Evolutionary conservation across 2,888 invertebrate species (phyloP), one percentile per base, ranked within the genome.

Genomic region (Athalia circularis): DNA sequence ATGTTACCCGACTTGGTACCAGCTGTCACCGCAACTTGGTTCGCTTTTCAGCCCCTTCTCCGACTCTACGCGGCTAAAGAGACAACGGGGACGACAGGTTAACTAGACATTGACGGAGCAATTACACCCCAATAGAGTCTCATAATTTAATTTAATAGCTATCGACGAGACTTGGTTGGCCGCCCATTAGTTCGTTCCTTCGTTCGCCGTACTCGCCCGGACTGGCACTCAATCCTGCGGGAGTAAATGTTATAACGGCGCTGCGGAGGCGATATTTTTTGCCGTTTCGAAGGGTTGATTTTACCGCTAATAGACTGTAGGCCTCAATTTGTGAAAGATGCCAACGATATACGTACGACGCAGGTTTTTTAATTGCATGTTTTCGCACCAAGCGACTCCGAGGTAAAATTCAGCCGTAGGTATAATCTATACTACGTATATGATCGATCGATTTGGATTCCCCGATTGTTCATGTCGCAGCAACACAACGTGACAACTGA

Each of bases 31-130:
- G 83, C 79, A 82, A 80, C 82, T 80, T 80, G 81, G 81, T 74
- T 78, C 43, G 11, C 57, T 61, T 9, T 76, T 65, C 15, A 13
- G 9, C 45, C 3, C 9, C n/a, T n/a, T 9, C 5, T 52, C 54
- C 54, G 43, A 9, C 29, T 54, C 8, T 68, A 29, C 43, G 65
- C 75, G 65, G 47, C 72, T 59, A 65, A 72, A 79, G 75, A 15
- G 75, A 62, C 75, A 75, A 64, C 11, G 80, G 64, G 77, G 80
- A 81, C 75, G 82, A 82, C 83, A 81, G 84, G 84, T 85, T 87
- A 88, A 88, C 87, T 86, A 88, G 87, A 87, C 87, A 86, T 85
- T 88, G 88, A 89, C 88, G 86, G 85, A 82, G 87, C 87, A 89
- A 89, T 89, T 89, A 88, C 87, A 84, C 65, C 86, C 85, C 86